A percentile compares a stretch with the other conserved stretches of the same genome.
phyloP scores from a whole-genome alignment of 2,113 vertebrate genomes.

The Chascanopsetta lugubris region DNA sequence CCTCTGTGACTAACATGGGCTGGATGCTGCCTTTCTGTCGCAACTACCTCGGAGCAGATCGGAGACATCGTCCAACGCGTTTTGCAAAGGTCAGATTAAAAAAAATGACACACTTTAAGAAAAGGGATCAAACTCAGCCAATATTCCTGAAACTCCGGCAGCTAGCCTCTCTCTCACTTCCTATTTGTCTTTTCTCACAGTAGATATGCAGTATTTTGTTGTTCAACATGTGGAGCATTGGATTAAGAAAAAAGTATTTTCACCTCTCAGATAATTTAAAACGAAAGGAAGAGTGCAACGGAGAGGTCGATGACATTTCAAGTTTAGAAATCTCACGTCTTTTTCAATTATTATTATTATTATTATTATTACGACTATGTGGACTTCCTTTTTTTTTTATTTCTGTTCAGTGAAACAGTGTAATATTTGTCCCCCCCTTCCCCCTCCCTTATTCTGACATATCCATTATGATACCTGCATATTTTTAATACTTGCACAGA shows the following conservation, averaged over 20 bases:
- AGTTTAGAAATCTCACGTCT: conserved; percentile 73
- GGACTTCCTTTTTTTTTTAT: conserved; percentile 64
- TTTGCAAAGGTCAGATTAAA: no score
- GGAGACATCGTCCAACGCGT: conserved; percentile 64
- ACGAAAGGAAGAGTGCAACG: conserved; percentile 63
- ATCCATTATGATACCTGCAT: conserved; percentile 82
- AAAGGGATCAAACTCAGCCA: conserved; percentile 83
- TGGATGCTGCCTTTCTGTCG: conserved; percentile 56
- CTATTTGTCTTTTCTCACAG: conserved; percentile 73
- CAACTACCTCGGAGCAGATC: conserved; percentile 76
- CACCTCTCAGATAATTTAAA: conserved; percentile 77
- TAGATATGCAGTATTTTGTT: conserved; percentile 88
- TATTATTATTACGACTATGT: conserved; percentile 57
- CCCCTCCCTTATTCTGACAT: conserved; percentile 76
- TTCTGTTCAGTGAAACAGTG: conserved; percentile 78
- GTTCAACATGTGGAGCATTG: conserved; percentile 85
- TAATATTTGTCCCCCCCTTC: conserved; percentile 64
- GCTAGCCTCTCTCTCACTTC: conserved; percentile 85
- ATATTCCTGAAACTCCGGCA: conserved; percentile 85
- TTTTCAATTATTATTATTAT: conserved; percentile 35
- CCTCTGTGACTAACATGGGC: no score
- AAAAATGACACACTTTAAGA: conserved; percentile 40
- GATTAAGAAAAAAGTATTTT: conserved; percentile 83
- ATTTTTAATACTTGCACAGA: conserved; percentile 86
- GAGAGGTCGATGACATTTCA: conserved; percentile 87